Base-by-base conservation (phyloP, 2,888 invertebrate species). In the Xylota sylvarum region DNA sequence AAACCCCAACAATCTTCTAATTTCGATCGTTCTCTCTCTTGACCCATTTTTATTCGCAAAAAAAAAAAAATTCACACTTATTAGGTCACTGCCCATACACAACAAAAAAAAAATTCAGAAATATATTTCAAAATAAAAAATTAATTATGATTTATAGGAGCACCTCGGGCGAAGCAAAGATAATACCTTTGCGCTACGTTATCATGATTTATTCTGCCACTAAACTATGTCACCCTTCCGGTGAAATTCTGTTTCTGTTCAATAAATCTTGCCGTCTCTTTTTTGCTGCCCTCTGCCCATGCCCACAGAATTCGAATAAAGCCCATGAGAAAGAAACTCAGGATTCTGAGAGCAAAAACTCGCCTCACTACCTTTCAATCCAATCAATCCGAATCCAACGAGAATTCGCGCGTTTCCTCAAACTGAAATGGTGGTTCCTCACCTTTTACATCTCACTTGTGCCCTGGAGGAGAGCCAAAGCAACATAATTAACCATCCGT, bases 401-500 rank as follows among this genome's bases (percentile, higher is more conserved):
- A 23, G 19, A 37, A 48, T 62, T 72, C 48, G 67, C 19, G 17
- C n/a, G 35, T 10, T 48, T 58, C 35, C 37, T 60, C 58, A 30
- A 27, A 67, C n/a, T 32, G 37, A 55, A 40, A 40, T 60, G 58
- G 37, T 40, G 50, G 32, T 78, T 43, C 62, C 7, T 62, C 65
- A 17, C 64, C 62, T 67, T 62, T 37, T 58, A 35, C 32, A 60
- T 35, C 62, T 62, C 50, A 23, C 23, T 74, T 70, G 64, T 58
- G 72, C 43, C 79, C 80, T 65, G 48, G 35, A 82, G 48, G 35
- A 82, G 67, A 82, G 23, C 23, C 32, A 82, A 70, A 56, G 62
- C 84, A 81, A 88, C 89, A 90, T 81, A 85, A 86, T 82, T 82
- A 86, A 73, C 56, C 78, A 86, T 86, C 73, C 86, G 69, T 82